Conservation (phyloP, 1,140 invertebrate species). For the Panagrolaimus sp. region DNA sequence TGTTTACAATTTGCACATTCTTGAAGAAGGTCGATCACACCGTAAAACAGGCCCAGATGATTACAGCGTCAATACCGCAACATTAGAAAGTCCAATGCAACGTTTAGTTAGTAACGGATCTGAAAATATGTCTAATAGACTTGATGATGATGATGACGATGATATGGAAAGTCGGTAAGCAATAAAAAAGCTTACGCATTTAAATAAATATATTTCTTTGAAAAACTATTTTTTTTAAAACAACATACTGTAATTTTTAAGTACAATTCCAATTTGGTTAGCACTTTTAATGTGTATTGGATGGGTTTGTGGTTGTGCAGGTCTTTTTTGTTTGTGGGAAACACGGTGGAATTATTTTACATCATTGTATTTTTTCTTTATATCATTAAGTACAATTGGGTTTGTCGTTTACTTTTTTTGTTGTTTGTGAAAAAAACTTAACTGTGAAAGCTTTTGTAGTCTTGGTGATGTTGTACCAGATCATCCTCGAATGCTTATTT, state of each 20-base stretch:
- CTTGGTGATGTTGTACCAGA: constrained; percentile 55
- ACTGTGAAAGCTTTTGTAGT: no score
- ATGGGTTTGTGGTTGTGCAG: constrained; percentile 54
- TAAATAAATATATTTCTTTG: no score
- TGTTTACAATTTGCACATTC: constrained; percentile 5
- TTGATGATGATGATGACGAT: constrained; percentile 19
- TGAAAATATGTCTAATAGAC: background rate
- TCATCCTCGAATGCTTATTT: constrained; percentile 51
- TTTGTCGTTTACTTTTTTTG: no score
- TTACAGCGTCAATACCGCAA: constrained; percentile 10
- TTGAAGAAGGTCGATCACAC: constrained; percentile 3
- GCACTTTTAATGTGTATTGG: constrained; percentile 52
- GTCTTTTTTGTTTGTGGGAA: constrained; percentile 65
- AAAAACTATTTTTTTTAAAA: background rate
- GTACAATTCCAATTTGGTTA: constrained; percentile 57
- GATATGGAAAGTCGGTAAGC: constrained; percentile 27
- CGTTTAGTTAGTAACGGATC: background rate
- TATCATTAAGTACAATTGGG: constrained; percentile 83
- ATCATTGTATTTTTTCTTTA: constrained; percentile 87
- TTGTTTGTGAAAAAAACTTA: no score
- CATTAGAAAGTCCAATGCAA: constrained; percentile 6
- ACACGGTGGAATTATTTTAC: constrained; percentile 74
- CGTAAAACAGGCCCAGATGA: background rate
- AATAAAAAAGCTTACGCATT: background rate
- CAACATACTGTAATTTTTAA: background rate